A percentile compares a stretch with the other conserved stretches of the same genome.
Conservation (phyloP, 2,113 vertebrate genomes). For the Herpailurus yagouaroundi region DNA sequence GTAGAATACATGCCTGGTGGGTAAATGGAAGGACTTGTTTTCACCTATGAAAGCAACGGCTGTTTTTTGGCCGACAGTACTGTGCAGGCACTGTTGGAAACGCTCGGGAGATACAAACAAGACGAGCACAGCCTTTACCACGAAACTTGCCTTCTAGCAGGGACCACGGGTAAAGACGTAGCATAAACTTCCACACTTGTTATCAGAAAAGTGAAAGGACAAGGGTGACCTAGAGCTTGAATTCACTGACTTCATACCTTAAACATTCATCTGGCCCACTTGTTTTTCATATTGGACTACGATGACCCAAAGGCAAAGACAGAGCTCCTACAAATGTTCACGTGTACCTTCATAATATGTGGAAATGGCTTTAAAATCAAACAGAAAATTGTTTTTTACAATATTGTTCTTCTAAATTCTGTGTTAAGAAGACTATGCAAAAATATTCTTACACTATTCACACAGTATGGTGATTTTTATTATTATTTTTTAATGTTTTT, state of each 20-base stretch:
- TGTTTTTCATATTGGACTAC: background rate
- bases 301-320: background rate
- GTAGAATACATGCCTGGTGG: background rate
- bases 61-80: background rate
- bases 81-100: background rate
- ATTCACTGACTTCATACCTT: background rate
- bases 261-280: fast-evolving
- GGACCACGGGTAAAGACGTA: background rate
- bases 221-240: background rate
- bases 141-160: background rate
- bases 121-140: background rate
- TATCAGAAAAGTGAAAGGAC: background rate
- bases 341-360: background rate
- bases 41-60: background rate
- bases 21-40: background rate
- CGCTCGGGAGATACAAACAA: background rate
- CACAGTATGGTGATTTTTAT: background rate
- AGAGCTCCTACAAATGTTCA: background rate
- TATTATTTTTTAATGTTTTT: too few relatives aligned
- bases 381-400: background rate
- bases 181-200: background rate
- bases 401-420: background rate
- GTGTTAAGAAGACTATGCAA: background rate
- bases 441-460: background rate
- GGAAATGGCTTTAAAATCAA: background rate